Evolutionary conservation across 37 sponge, comb jelly and placozoan species (phyloP), one percentile per base, ranked within the genome.

Genomic region (Cliona cf. orientalis): DNA sequence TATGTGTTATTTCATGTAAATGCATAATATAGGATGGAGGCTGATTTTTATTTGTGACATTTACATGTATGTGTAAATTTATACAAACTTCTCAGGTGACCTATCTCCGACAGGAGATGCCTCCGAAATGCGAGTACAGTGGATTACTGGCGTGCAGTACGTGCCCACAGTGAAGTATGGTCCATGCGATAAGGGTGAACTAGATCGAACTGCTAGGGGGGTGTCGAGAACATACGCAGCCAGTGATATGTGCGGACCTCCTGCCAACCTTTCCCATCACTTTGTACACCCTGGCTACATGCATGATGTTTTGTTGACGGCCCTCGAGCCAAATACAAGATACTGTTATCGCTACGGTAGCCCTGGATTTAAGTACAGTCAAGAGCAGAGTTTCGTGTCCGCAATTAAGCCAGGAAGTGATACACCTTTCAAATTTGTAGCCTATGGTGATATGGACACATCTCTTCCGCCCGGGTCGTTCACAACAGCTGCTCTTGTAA

Each of bases 241-340:
- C n/a, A n/a, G n/a, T n/a, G n/a, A n/a, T n/a, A n/a, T 89, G 84
- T 89, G 90, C 70, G 80, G 82, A 1, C 72, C 77, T 49, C 90
- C 90, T 32, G 90, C 90, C 26, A 76, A 44, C 42, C 23, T 17
- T n/a, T n/a, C n/a, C n/a, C n/a, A n/a, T n/a, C n/a, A n/a, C 19
- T 89, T 89, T 44, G 32, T 58, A 1, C 64, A 83, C 63, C 90
- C 90, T 32, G 90, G 90, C 33, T 90, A 43, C 49, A 33, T 80
- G 28, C 85, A 90, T 39, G 85, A 84, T 43, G 91, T 0, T 35
- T n/a, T 90, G 21, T 58, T 90, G 28, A 71, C 74, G 6, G 45
- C 64, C 57, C 81, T 90, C 2, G 19, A 31, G 23, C 79, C 85
- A 3, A 65, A 57, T 44, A 79, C 85, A 0, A 31, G 25, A 25